Evolutionary conservation across 2,888 invertebrate species (phyloP), one percentile per base, ranked within the genome.

Genomic region (Nomada ruficornis): DNA sequence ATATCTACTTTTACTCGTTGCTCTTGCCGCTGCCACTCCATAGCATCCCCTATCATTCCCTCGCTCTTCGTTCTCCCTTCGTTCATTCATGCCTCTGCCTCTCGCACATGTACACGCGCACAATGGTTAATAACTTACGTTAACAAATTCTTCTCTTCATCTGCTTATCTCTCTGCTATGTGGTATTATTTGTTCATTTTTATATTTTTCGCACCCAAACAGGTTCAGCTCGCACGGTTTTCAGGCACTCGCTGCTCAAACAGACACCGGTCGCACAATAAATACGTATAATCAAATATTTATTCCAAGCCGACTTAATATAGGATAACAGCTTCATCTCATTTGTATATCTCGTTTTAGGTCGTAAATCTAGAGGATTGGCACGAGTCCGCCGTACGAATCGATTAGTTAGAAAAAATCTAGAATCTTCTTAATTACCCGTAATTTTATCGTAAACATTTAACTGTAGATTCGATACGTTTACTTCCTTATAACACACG

Each of bases 391-490:
- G 88, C 89, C 88, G 85, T 88, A 91, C 89, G 88, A 90, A 91
- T 88, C 91, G 90, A 88, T 93, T 91, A 92, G 91, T 92, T 93
- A 93, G 93, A 93, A 93, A 93, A 93, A 93, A 91, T 93, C 92
- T 93, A 93, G 89, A 93, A 92, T 92, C 91, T 91, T 92, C 91
- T 92, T 92, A 92, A 92, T 93, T 93, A 93, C 93, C 93, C 93
- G 93, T 93, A 93, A 92, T 93, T 93, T 93, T 92, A 93, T 93
- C 91, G 91, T 93, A 93, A 93, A 92, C 91, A 93, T 93, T 91
- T 91, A 92, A 91, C 90, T 92, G 89, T 91, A 91, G 91, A 92
- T 91, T 91, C 91, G 90, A 90, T 89, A 90, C 89, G 88, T 88
- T 86, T 85, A 82, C 73, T 88, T 77, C 81, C 80, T 78, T 88